Conservation (phyloP, 2,888 invertebrate genomes). For the Scaptomyza flava region DNA sequence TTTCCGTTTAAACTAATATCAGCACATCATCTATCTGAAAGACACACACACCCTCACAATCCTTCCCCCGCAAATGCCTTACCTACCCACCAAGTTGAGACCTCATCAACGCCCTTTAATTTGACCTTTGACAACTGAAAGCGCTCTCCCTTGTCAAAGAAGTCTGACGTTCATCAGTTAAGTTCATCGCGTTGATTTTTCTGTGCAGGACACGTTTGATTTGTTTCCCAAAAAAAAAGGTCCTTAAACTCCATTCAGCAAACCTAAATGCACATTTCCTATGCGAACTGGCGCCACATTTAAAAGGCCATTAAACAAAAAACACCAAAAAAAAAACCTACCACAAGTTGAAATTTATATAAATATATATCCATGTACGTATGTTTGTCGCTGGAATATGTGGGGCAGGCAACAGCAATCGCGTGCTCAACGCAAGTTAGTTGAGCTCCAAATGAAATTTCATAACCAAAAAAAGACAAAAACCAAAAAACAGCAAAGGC, state of each 20-base stretch:
- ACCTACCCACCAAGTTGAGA: slow-evolving; percentile 4
- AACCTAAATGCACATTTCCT: slow-evolving; percentile 53
- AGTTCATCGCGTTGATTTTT: slow-evolving; percentile 46
- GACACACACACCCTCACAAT: not conserved
- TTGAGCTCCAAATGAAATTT: slow-evolving; percentile 73
- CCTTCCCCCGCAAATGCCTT: not conserved
- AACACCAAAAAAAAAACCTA: slow-evolving; percentile 37
- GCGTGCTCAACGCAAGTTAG: slow-evolving; percentile 70
- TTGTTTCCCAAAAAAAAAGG: slow-evolving; percentile 32
- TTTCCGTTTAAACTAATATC: slow-evolving; percentile 11
- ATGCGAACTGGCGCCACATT: slow-evolving; percentile 45
- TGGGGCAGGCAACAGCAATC: slow-evolving; percentile 63
- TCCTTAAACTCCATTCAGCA: slow-evolving; percentile 53
- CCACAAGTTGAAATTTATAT: slow-evolving; percentile 36
- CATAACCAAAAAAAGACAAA: slow-evolving; percentile 60
- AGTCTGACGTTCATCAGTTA: slow-evolving; percentile 50
- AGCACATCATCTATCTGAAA: slow-evolving; percentile 9
- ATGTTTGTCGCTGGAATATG: slow-evolving; percentile 30
- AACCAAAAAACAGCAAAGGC: slow-evolving; percentile 8
- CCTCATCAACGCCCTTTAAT: slow-evolving; percentile 45
- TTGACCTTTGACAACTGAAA: slow-evolving; percentile 68
- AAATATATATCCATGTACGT: not conserved
- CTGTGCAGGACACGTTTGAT: slow-evolving; percentile 23
- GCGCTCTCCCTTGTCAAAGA: slow-evolving; percentile 28
- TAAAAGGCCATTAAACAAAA: slow-evolving; percentile 51